phyloP scores from a whole-genome alignment of 2,113 vertebrate species.

The Saccopteryx leptura region DNA sequence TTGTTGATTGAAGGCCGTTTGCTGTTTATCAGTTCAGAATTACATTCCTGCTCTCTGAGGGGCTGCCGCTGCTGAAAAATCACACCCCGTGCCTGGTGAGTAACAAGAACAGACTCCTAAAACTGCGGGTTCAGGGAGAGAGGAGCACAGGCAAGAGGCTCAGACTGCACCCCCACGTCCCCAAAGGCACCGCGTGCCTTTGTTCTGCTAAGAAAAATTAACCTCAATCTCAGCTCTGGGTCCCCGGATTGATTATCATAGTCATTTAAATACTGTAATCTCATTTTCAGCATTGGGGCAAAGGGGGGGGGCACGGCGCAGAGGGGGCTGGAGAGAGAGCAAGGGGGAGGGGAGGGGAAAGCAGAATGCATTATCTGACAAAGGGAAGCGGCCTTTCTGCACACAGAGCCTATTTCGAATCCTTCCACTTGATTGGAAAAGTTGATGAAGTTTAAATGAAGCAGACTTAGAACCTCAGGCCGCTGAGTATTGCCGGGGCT shows the following conservation, averaged over 20 bases:
- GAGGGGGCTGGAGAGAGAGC: constrained; percentile 37
- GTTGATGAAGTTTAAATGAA: constrained; percentile 99
- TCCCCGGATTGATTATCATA: constrained; percentile 98
- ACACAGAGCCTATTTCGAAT: constrained; percentile 91
- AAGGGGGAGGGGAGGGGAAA: constrained; percentile 85
- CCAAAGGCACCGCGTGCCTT: constrained; percentile 88
- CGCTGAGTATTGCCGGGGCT: constrained; percentile 88
- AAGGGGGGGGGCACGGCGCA: constrained; percentile 76
- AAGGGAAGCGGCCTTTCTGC: constrained; percentile 89
- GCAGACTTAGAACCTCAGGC: constrained; percentile 99
- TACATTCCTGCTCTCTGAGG: constrained; percentile 84
- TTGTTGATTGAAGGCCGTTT: constrained; percentile 86
- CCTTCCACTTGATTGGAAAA: constrained; percentile 99
- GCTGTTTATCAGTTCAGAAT: constrained; percentile 86
- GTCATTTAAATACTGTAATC: constrained; percentile 99
- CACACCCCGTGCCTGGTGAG: constrained; percentile 82
- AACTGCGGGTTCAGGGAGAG: constrained; percentile 82
- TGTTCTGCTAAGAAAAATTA: constrained; percentile 95
- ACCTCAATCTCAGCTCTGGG: constrained; percentile 91
- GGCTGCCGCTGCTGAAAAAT: constrained; percentile 78
- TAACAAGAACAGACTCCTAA: constrained; percentile 88
- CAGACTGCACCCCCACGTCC: constrained; percentile 88
- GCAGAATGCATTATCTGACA: constrained; percentile 92
- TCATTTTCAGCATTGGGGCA: constrained; percentile 98
- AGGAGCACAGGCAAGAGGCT: constrained; percentile 85